These are phyloP conservation scores for Ennomos erosarius DNA, from an alignment of 2,888 invertebrate species.

Conservation along the genomic window DNA sequence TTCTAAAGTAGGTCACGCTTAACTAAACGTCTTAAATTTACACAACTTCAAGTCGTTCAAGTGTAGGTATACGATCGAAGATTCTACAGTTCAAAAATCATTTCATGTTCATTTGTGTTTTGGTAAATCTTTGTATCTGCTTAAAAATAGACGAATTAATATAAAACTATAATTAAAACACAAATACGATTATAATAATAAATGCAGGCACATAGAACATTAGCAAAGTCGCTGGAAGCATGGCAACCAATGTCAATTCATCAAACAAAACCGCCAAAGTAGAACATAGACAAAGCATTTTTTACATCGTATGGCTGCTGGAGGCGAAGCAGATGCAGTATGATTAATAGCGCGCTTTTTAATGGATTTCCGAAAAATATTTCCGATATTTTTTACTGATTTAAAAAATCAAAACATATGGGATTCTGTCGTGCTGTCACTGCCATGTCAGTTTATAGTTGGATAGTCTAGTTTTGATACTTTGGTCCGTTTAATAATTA, in stretches of 20 bases:
- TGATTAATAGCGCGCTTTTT: conserved; percentile 77
- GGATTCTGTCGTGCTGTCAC: conserved; percentile 67
- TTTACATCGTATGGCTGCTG: conserved; percentile 55
- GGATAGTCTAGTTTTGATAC: conserved; percentile 48
- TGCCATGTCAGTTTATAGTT: conserved; percentile 36
- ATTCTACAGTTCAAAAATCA: no score
- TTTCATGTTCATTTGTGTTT: no score
- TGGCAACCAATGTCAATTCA: conserved; percentile 11
- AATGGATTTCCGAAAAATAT: conserved; percentile 80
- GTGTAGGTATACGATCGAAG: no score
- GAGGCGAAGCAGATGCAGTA: conserved; percentile 71
- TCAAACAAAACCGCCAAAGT: conserved; percentile 45
- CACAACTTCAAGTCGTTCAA: no score
- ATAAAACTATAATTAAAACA: no score
- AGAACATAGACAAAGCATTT: conserved; percentile 47
- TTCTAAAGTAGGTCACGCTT: no score
- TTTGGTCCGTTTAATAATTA: conserved; percentile 20
- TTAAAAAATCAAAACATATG: conserved; percentile 77
- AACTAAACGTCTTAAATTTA: no score
- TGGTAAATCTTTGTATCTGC: no score
- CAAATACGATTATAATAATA: no score
- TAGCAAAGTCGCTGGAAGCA: no score
- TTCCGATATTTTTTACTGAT: conserved; percentile 56
- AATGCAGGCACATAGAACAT: no score
- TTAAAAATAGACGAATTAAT: no score